A percentile compares a stretch with the other conserved stretches of the same genome.
These are phyloP conservation scores for Apodemus speciosus DNA, from an alignment of 2,113 vertebrate genomes.

Conservation along the genomic window DNA sequence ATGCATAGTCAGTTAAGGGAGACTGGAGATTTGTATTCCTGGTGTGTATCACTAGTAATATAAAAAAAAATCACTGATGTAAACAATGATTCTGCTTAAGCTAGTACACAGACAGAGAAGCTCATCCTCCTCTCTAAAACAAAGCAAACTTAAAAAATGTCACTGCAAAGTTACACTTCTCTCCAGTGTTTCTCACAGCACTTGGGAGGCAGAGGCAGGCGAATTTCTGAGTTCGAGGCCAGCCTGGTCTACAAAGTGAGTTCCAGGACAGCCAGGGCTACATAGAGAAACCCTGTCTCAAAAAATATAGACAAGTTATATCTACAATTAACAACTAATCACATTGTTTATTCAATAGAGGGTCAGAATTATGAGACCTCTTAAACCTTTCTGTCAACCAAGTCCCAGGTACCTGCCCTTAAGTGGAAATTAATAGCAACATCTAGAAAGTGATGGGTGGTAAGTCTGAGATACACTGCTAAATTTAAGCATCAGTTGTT, in stretches of 20 bases:
- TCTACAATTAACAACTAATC: not conserved
- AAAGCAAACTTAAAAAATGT: not conserved
- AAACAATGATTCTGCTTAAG: rapidly evolving
- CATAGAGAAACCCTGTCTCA: no score
- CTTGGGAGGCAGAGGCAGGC: no score
- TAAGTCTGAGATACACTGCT: not conserved
- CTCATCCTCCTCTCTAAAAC: not conserved
- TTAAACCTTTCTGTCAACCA: not conserved
- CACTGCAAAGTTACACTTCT: not conserved
- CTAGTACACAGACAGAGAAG: not conserved
- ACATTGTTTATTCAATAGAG: not conserved
- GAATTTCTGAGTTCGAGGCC: no score
- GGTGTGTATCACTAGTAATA: not conserved
- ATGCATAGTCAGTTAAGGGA: not conserved
- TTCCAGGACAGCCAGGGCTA: no score
- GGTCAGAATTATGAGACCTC: not conserved
- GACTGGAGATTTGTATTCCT: not conserved
- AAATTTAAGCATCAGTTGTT: slow-evolving; percentile 11
- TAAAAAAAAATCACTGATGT: not conserved
- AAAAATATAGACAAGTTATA: not conserved
- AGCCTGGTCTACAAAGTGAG: no score
- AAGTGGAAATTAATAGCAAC: slow-evolving; percentile 12
- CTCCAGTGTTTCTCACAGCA: not conserved
- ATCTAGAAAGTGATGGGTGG: not conserved
- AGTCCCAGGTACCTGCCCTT: not conserved